A percentile compares a stretch with the other conserved stretches of the same genome.
Evolutionary conservation across 2,113 vertebrate genomes (phyloP).

Genomic region (Rhadina sibilatrix): DNA sequence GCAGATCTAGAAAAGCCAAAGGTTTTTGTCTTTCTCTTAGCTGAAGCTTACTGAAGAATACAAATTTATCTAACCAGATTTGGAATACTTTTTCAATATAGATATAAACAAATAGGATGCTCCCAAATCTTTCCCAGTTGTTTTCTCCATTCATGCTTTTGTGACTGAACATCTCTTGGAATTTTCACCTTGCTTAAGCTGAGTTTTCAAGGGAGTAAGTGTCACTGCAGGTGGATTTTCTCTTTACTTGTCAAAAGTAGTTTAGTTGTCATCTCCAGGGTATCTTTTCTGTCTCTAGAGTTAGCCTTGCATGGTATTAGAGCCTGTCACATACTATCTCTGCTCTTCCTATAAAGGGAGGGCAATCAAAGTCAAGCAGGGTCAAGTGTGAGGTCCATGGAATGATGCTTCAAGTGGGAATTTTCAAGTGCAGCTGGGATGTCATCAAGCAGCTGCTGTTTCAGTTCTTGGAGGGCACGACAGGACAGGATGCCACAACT

Average conservation of each 20-base stretch:
- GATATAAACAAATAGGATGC: background rate
- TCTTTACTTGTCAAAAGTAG: background rate
- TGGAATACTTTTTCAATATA: background rate
- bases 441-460: background rate
- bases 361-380: background rate
- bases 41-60: background rate
- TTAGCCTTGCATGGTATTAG: background rate
- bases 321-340: background rate
- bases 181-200: background rate
- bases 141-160: background rate
- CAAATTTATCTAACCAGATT: background rate
- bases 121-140: background rate
- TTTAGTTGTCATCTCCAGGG: background rate
- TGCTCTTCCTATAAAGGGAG: background rate
- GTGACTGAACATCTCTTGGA: background rate
- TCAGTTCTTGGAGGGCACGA: background rate
- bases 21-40: background rate
- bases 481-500: background rate
- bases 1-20: background rate
- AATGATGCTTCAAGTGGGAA: background rate
- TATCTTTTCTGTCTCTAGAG: background rate
- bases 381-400: background rate
- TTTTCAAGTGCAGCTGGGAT: background rate
- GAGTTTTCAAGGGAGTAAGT: background rate
- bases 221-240: background rate